Base-by-base conservation (phyloP, 2,113 vertebrate genomes). In the Zapornia atra region DNA sequence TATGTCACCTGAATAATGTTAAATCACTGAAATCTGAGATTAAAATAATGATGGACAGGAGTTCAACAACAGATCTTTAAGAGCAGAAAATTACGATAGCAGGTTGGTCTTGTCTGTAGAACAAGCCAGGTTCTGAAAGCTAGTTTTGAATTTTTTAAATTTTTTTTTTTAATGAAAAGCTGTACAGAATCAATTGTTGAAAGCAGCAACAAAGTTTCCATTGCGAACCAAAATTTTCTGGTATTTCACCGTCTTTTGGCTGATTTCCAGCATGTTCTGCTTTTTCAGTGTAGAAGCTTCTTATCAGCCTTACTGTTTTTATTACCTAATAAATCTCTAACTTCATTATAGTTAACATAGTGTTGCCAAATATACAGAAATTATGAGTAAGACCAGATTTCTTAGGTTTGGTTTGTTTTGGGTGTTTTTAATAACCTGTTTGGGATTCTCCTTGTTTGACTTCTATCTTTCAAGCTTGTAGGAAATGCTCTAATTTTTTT, bases 291-390 rank as follows among this genome's bases (percentile, higher is more conserved):
- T 26, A 95, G 63, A 61, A 69, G 10, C 8, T 51, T 90, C 71
- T 90, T 87, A 95, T 81, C 90, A 83, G 29, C 46, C 81, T 90
- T 94, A 34, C 36, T 75, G 13, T 4, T 96, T 95, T 93, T 92
- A 86, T 81, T 93, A 92, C 44, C 42, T 75, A 81, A 92, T 96
- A 83, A 90, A 94, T 92, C 53, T 81, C 60, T 66, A 80, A 75
- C 68, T 64, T 94, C 94, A 96, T 96, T 96, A 93, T n/a, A 81
- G 38, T 86, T 93, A 82, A 83, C 68, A 86, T 17, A 83, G 7
- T 73, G 66, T 73, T 96, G 79, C 54, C 79, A 94, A 86, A 77
- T 66, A 92, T 48, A 75, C 56, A 95, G 79, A 94, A 78, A 80
- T 80, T 34, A 57, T 71, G 90, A 86, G 18, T 78, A 82, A 96